Evolutionary conservation across 2,113 vertebrate genomes (phyloP).

Genomic region (Chionodraco myersi): DNA sequence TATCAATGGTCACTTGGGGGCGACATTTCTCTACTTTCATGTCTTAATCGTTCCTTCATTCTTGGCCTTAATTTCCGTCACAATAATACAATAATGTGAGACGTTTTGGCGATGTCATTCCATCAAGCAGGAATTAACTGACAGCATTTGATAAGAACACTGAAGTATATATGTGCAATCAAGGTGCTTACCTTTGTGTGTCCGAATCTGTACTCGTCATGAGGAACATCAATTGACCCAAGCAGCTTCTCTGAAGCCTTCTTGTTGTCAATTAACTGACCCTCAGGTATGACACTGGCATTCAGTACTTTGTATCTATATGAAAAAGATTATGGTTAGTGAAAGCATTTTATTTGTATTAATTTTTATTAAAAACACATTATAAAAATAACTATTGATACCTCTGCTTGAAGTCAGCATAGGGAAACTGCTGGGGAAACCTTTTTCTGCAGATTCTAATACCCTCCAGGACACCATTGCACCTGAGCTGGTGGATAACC

Average conservation of each 20-base stretch:
- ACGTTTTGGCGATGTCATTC: too few relatives aligned
- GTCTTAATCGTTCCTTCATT: neutral
- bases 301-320: slow-evolving; percentile 72
- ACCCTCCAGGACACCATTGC: slow-evolving; percentile 71
- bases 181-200: slow-evolving; percentile 51
- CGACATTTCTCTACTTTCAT: neutral
- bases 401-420: slow-evolving; percentile 71
- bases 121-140: too few relatives aligned
- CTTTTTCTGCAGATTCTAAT: slow-evolving; percentile 39
- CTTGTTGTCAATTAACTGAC: slow-evolving; percentile 61
- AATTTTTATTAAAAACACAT: too few relatives aligned
- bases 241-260: slow-evolving; percentile 68
- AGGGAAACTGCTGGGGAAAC: slow-evolving; percentile 65
- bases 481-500: slow-evolving; percentile 77
- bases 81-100: neutral
- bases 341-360: neutral
- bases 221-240: slow-evolving; percentile 66
- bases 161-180: too few relatives aligned
- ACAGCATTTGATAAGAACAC: neutral
- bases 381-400: slow-evolving; percentile 13
- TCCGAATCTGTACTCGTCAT: slow-evolving; percentile 64
- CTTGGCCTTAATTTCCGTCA: neutral
- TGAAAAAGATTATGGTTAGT: neutral
- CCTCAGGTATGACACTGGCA: slow-evolving; percentile 69
- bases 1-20: neutral